Evolutionary conservation across 2,113 vertebrate species (phyloP), one percentile per base, ranked within the genome.

Genomic region (Megalops atlanticus): DNA sequence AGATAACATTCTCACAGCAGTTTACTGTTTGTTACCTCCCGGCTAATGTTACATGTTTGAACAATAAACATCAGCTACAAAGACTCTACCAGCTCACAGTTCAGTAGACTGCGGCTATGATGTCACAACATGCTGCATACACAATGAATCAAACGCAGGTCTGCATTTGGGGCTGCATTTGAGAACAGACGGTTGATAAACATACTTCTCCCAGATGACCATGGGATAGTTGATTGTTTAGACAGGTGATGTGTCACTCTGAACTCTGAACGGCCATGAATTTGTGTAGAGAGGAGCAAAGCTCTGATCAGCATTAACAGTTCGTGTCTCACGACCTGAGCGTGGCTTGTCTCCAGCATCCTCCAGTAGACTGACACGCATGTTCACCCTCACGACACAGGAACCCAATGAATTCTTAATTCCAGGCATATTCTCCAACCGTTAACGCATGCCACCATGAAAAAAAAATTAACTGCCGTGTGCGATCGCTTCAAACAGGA

Each of bases 401-500:
- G n/a, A 2, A n/a, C 27, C 58, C 8, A 8, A 64, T 64, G 4
- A 31, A 64, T 64, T 64, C 58, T 31, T 64, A 64, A 64, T 64
- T 64, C 71, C 36, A 36, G 4, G 38, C 35, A 72, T 33, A 14
- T 21, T 72, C 35, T 38, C 16, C 8, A 18, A 21, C 10, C 16
- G 36, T 40, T 39, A 40, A 0, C 21, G 16, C 33, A 27, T n/a
- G 16, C 18, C 10, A 18, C 40, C 64, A 47, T 79, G 41, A 47
- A 49, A 79, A 21, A 72, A 41, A 47, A 58, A 79, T 45, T n/a
- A 71, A 70, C 4, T 45, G 40, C 27, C 77, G 0, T 79, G 36
- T 27, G 58, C 21, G 16, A 35, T 40, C 75, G 24, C 35, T 78
- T 78, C 64, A 33, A 33, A 31, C 10, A 27, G 76, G 6, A 8